A percentile compares a stretch with the other conserved stretches of the same genome.
Conservation (phyloP, 2,888 invertebrate genomes). For the Artemia sinica region DNA sequence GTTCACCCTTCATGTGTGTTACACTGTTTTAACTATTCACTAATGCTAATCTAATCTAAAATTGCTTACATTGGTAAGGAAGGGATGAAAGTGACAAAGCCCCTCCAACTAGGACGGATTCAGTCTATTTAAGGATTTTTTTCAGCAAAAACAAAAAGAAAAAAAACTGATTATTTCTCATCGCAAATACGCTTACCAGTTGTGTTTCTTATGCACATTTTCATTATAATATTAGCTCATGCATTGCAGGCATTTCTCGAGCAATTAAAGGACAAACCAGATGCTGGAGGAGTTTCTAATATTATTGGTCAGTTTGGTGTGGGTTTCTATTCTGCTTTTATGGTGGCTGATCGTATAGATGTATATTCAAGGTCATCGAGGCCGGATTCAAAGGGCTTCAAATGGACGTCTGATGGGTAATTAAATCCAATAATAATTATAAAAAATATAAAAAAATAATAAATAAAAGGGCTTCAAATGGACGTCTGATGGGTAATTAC, state of each 20-base stretch:
- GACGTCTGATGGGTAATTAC: conserved; percentile 65
- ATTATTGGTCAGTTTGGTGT: conserved; percentile 97
- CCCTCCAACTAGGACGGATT: no score
- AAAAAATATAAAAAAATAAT: no score
- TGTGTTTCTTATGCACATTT: not conserved
- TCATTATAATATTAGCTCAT: conserved; percentile 3
- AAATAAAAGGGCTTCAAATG: conserved; percentile 51
- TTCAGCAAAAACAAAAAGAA: no score
- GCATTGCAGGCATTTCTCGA: conserved; percentile 57
- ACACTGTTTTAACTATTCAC: no score
- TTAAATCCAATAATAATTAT: conserved; percentile 21
- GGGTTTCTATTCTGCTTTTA: conserved; percentile 92
- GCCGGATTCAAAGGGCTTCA: conserved; percentile 44
- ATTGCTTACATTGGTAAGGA: no score
- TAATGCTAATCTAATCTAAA: no score
- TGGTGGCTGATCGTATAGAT: conserved; percentile 88
- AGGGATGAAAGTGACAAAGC: no score
- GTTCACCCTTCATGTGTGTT: no score
- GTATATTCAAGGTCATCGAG: conserved; percentile 62
- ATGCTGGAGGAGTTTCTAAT: conserved; percentile 41
- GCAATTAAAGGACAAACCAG: conserved; percentile 51
- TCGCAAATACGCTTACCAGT: not conserved
- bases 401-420: conserved; percentile 83
- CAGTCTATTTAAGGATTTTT: no score
- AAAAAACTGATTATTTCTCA: not conserved